Evolutionary conservation across 2,797 vertebrate species (phyloP), one percentile per base, ranked within the genome.

Genomic region (Muscicapa comitata): DNA sequence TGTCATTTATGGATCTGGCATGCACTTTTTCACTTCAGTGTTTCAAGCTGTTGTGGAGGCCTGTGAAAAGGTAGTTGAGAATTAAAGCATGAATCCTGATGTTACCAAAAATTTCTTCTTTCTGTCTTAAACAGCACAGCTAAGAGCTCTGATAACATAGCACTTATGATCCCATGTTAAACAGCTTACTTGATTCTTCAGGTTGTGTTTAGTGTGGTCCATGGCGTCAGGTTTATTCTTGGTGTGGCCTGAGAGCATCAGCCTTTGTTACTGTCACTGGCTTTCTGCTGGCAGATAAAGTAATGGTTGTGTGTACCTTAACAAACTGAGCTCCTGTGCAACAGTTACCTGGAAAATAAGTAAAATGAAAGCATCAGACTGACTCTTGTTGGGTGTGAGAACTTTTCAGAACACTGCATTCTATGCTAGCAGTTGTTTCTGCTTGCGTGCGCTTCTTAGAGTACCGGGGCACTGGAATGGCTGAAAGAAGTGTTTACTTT

Each of bases 181-280:
- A 18, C 14, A 42, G 24, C 23, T 58, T 58, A 9, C 33, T 68
- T 86, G 47, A 26, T 51, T 71, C n/a, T 28, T 38, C 33, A 72
- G 17, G 26, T 62, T 43, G 35, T 45, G 5, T 5, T 1, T 29
- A 28, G 26, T 3, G 0, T 31, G 15, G 13, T 68, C 0, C 0
- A 20, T 68, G 17, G 7, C 47, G 25, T 59, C 37, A 53, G 9
- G 7, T 72, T 85, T 79, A 38, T 83, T 65, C 29, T 67, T 83
- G 14, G 3, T 65, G 24, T 61, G 18, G 18, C 68, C 43, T 58
- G 61, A 70, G 50, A 72, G n/a, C 33, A 18, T 53, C 25, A 53
- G n/a, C 17, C 8, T 54, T 48, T 7, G 2, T 23, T 58, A 38
- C 23, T 42, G 12, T 54, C 5, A 1, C 8, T 58, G 48, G 10